Percentiles rank a stretch among this genome's conserved stretches.
These are phyloP conservation scores for Ursus arctos DNA, from an alignment of 2,113 vertebrate species.

Conservation along the genomic window DNA sequence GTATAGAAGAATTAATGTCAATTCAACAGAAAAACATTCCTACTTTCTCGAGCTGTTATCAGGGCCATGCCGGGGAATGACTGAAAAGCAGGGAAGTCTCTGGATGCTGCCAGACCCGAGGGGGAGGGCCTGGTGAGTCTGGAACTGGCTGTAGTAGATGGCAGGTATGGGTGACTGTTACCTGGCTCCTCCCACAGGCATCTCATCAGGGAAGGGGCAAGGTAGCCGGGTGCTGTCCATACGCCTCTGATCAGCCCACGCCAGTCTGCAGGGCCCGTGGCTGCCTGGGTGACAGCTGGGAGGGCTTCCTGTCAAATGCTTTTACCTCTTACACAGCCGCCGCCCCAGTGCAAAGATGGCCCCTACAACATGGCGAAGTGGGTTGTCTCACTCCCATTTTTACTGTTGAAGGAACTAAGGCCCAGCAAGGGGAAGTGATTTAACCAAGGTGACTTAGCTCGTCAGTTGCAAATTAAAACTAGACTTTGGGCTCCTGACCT, in stretches of 20 bases:
- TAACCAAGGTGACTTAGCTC: background rate
- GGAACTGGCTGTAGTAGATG: background rate
- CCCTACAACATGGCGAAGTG: rapidly evolving
- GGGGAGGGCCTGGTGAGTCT: background rate
- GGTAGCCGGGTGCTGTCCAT: rapidly evolving
- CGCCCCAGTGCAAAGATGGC: rapidly evolving
- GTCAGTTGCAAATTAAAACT: background rate
- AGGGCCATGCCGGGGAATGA: background rate
- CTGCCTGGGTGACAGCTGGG: background rate
- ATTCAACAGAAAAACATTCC: background rate
- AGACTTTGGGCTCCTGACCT: background rate
- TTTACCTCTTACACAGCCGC: rapidly evolving
- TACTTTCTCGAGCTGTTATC: background rate
- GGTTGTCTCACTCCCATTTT: background rate
- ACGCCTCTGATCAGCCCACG: background rate
- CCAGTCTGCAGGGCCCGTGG: background rate
- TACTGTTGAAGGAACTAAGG: background rate
- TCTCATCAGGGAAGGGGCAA: background rate
- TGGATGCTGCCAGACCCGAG: rapidly evolving
- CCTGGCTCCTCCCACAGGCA: no score
- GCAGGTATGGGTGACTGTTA: background rate
- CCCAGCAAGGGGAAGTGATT: background rate
- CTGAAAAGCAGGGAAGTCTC: background rate
- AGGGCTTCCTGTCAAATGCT: background rate
- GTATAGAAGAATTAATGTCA: background rate